Evolutionary conservation across 2,797 vertebrate species (phyloP).

Genomic region (Danio choprae): DNA sequence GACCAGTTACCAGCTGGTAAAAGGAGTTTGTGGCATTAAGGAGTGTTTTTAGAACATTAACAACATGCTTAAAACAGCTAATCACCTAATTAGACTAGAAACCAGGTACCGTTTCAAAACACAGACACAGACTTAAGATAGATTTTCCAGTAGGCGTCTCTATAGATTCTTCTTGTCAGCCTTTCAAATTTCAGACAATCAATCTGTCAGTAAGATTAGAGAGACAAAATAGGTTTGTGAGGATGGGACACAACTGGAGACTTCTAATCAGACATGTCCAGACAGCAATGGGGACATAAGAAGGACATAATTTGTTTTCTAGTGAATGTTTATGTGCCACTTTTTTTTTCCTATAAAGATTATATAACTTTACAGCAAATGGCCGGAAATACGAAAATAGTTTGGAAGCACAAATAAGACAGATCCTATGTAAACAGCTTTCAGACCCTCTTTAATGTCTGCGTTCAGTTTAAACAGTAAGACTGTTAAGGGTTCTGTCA

Average conservation of each 20-base stretch:
- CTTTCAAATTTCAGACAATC: constrained; percentile 9
- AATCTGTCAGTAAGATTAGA: constrained; percentile 39
- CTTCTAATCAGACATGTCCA: constrained; percentile 3
- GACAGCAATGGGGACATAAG: not conserved
- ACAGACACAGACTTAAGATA: not conserved
- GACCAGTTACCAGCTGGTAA: not conserved
- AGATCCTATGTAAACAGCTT: constrained; percentile 22
- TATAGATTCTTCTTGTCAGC: constrained; percentile 30
- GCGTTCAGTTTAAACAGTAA: constrained; percentile 20
- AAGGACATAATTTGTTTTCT: not conserved
- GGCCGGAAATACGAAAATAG: constrained; percentile 32
- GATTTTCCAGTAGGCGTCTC: not conserved
- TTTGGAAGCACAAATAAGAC: constrained; percentile 27
- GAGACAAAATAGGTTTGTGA: constrained; percentile 12
- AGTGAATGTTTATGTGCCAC: not conserved
- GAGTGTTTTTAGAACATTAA: not conserved
- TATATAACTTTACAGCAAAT: constrained; percentile 23
- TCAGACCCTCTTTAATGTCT: not conserved
- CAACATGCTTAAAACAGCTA: not conserved
- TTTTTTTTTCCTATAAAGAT: not conserved
- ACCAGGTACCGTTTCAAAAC: constrained; percentile 2
- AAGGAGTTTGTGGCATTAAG: not conserved
- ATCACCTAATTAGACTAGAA: not conserved
- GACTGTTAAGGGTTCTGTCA: not conserved
- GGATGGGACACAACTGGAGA: not conserved